These are phyloP conservation scores for Eulacestoma nigropectus DNA, from an alignment of 2,113 vertebrate genomes.

Conservation along the genomic window DNA sequence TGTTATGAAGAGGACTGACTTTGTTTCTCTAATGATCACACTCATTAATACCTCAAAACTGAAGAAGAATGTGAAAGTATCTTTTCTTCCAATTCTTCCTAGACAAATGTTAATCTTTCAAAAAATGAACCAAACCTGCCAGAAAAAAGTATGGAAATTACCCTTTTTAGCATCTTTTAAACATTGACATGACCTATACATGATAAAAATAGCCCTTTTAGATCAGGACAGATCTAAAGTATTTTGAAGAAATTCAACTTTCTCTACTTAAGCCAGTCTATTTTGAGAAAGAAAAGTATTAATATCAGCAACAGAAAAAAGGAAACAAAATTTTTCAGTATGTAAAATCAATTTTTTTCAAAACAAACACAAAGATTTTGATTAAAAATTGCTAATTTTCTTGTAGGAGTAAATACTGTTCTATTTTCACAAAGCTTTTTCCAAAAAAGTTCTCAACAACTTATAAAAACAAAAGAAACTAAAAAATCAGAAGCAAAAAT, in stretches of 20 bases:
- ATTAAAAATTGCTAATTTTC: neutral
- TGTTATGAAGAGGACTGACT: neutral
- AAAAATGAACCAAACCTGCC: rapidly evolving
- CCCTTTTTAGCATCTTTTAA: neutral
- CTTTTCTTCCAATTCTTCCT: neutral
- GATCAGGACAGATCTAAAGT: neutral
- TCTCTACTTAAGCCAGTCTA: neutral
- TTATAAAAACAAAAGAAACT: neutral
- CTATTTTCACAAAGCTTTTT: neutral
- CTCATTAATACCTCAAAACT: neutral
- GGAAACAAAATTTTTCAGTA: rapidly evolving
- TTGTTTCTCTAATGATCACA: neutral
- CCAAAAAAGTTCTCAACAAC: neutral
- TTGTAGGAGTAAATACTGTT: neutral
- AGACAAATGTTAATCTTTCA: neutral
- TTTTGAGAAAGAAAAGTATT: neutral
- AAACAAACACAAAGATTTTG: neutral
- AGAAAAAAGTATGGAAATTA: neutral
- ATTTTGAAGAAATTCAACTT: neutral
- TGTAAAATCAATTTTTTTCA: neutral
- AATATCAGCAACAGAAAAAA: neutral
- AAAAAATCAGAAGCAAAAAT: neutral
- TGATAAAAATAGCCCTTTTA: neutral
- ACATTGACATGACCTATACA: neutral
- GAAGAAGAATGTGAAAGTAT: neutral